These are phyloP conservation scores for Bostrychus sinensis DNA, from an alignment of 2,113 vertebrate species.

Conservation along the genomic window DNA sequence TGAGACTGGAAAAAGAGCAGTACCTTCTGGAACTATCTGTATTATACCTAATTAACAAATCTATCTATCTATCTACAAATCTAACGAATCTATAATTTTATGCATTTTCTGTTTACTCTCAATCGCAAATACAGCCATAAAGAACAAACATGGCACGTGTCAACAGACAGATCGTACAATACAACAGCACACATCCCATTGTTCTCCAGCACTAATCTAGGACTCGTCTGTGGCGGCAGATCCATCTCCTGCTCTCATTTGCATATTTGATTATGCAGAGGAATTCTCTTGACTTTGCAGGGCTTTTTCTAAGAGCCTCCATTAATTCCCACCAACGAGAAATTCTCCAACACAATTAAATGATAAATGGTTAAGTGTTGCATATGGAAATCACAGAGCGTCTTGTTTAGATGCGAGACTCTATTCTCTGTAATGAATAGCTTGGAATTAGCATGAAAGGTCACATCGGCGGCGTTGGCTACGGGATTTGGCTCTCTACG, in stretches of 20 bases:
- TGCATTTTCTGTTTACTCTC: conserved; percentile 1
- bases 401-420: conserved; percentile 51
- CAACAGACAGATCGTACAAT: conserved; percentile 23
- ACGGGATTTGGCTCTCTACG: conserved; percentile 47
- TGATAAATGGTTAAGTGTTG: conserved; percentile 63
- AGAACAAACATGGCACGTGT: conserved; percentile 33
- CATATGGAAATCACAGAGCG: conserved; percentile 48
- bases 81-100: background rate
- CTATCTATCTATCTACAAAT: no score
- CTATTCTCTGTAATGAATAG: conserved; percentile 41
- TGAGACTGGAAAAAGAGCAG: no score
- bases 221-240: conserved; percentile 29
- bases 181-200: conserved; percentile 34
- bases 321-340: conserved; percentile 54
- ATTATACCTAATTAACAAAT: no score
- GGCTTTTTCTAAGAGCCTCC: conserved; percentile 47
- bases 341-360: conserved; percentile 64
- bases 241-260: conserved; percentile 54
- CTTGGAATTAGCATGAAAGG: conserved; percentile 64
- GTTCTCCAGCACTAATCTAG: conserved; percentile 59
- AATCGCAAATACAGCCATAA: conserved; percentile 36
- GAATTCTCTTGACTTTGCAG: conserved; percentile 58
- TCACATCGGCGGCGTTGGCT: conserved; percentile 54
- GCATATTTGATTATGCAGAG: conserved; percentile 72
- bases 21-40: no score